A percentile compares a stretch with the other conserved stretches of the same genome.
phyloP scores from a whole-genome alignment of 2,797 vertebrate genomes.

The Mergus octosetaceus region DNA sequence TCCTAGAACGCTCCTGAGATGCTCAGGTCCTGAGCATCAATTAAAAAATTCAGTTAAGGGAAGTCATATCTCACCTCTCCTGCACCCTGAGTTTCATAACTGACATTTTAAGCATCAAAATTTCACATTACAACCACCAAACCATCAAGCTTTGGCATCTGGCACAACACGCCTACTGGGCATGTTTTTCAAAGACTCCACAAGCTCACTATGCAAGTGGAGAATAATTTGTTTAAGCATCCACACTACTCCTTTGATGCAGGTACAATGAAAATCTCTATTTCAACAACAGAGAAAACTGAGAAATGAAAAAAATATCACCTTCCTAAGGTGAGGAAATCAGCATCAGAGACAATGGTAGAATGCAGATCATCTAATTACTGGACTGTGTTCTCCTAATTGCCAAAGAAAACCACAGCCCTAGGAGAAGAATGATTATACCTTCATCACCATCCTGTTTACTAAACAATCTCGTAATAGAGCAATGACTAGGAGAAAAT shows the following conservation, averaged over 20 bases:
- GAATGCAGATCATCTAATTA: neutral
- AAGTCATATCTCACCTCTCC: neutral
- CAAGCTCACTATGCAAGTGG: slow-evolving; percentile 11
- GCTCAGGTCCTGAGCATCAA: neutral
- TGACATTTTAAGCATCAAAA: neutral
- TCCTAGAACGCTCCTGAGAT: neutral
- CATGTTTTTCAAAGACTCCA: slow-evolving; percentile 45
- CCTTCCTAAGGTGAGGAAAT: slow-evolving; percentile 20
- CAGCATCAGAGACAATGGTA: neutral
- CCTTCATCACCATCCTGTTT: slow-evolving; percentile 34
- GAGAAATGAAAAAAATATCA: slow-evolving; percentile 21
- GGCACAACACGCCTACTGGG: slow-evolving; percentile 9
- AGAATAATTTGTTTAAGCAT: slow-evolving; percentile 61
- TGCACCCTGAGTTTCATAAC: slow-evolving; percentile 19
- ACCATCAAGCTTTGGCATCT: slow-evolving; percentile 16
- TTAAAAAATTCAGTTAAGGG: neutral
- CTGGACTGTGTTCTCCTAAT: slow-evolving; percentile 17
- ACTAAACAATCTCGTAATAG: slow-evolving; percentile 16
- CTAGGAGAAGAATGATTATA: neutral
- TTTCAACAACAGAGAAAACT: slow-evolving; percentile 27
- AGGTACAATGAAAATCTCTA: slow-evolving; percentile 19
- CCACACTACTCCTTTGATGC: slow-evolving; percentile 39
- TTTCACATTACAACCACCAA: neutral
- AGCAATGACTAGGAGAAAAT: slow-evolving; percentile 38
- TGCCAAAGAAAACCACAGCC: slow-evolving; percentile 28